Evolutionary conservation across 2,797 vertebrate species (phyloP), one percentile per base, ranked within the genome.

Genomic region (Karalla daura): DNA sequence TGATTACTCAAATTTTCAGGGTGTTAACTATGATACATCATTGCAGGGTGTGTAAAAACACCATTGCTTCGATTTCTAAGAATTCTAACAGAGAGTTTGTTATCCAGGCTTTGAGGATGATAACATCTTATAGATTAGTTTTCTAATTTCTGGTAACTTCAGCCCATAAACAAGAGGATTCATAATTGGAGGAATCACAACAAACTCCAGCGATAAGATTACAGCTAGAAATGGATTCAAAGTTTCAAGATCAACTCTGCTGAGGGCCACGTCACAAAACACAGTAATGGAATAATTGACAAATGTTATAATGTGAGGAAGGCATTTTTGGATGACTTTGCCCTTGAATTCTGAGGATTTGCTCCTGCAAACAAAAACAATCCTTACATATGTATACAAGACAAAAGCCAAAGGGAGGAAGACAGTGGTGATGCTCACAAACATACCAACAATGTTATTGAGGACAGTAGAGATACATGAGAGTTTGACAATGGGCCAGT

Each of bases 161-260:
- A 88, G 41, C 2, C 78, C 86, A n/a, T 86, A 86, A 28, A 86
- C 53, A 20, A 86, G 44, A 32, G 84, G 78, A 37, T 84, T 86
- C 17, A 83, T 28, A 23, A 82, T 21, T 5, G 80, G 84, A 7
- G 78, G 78, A 63, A 79, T 67, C 18, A 81, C 36, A 9, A 81
- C 36, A 68, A 80, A 86, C 44, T 76, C 73, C 4, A 84, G 33
- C n/a, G 84, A 81, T 8, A 84, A 41, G 37, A 82, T 64, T 21
- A 81, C 21, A 24, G 72, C 70, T 15, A 82, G n/a, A 28, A 58
- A 21, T 61, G 72, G 56, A 44, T 59, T 64, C 17, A 53, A 1
- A 18, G 45, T 21, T 39, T 70, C 49, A 24, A 45, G 2, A 39
- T 53, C 2, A 51, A 56, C 9, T 5, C 63, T 52, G 41, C 58